A percentile compares a stretch with the other conserved stretches of the same genome.
Conservation (phyloP, 2,888 invertebrate species). For the Melikaiella ostensackeni region DNA sequence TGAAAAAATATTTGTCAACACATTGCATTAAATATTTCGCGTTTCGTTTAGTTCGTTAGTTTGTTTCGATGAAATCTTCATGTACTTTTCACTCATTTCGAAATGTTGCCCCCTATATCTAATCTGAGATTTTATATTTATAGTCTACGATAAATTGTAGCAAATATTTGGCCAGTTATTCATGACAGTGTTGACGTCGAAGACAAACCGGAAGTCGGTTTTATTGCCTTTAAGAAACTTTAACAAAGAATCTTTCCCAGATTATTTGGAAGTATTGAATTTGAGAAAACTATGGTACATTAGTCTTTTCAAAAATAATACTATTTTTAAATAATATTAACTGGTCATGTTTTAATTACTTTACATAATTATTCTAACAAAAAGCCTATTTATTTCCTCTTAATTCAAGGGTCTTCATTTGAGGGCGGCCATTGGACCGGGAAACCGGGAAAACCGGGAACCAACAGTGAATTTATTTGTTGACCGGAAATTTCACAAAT, state of each 20-base stretch:
- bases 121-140: slow-evolving; percentile 20
- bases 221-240: neutral
- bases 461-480: no score
- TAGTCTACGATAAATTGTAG: slow-evolving; percentile 6
- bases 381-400: neutral
- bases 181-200: neutral
- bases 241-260: neutral
- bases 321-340: no score
- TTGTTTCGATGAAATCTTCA: neutral
- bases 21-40: no score
- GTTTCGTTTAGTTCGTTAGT: no score
- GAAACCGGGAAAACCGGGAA: no score
- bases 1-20: no score
- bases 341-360: neutral
- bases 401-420: no score
- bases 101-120: neutral
- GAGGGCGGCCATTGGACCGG: no score
- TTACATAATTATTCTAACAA: neutral
- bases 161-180: slow-evolving; percentile 30
- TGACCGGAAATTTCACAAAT: no score
- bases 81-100: slow-evolving; percentile 3
- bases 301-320: no score
- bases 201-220: slow-evolving; percentile 1
- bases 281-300: neutral
- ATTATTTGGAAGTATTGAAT: neutral